A percentile compares a stretch with the other conserved stretches of the same genome.
These are phyloP conservation scores for Pitta sordida DNA, from an alignment of 2,113 vertebrate species.

Conservation along the genomic window DNA sequence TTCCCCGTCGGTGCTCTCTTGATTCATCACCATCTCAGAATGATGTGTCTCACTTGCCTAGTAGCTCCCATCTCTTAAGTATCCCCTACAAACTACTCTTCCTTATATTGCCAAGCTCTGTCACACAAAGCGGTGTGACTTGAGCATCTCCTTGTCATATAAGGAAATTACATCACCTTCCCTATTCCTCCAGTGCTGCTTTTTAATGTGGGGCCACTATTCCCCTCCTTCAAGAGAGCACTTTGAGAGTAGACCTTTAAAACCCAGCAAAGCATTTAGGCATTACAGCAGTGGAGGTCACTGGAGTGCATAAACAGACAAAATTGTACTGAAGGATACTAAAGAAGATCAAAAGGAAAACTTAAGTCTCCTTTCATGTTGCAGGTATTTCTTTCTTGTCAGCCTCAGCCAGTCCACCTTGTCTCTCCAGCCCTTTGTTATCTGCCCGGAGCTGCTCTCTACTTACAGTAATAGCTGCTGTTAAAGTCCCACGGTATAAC, in stretches of 20 bases:
- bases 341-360: constrained; percentile 28
- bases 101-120: not conserved
- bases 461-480: constrained; percentile 26
- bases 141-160: not conserved
- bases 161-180: not conserved
- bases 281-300: not conserved
- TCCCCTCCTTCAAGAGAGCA: not conserved
- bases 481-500: not conserved
- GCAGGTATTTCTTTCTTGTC: not conserved
- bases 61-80: not conserved
- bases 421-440: constrained; percentile 8
- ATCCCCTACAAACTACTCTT: not conserved
- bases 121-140: fast-evolving
- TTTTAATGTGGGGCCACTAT: not conserved
- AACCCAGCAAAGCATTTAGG: not conserved
- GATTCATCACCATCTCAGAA: not conserved
- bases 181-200: not conserved
- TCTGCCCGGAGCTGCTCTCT: not conserved
- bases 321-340: not conserved
- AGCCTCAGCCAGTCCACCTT: not conserved
- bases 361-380: not conserved
- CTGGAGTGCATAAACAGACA: not conserved
- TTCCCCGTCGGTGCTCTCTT: not conserved
- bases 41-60: not conserved
- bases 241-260: not conserved